Percentiles rank a stretch among this genome's conserved stretches.
Evolutionary conservation across 64 coral and sea anemone genomes (phyloP).

Genomic region (Pocillopora verrucosa): DNA sequence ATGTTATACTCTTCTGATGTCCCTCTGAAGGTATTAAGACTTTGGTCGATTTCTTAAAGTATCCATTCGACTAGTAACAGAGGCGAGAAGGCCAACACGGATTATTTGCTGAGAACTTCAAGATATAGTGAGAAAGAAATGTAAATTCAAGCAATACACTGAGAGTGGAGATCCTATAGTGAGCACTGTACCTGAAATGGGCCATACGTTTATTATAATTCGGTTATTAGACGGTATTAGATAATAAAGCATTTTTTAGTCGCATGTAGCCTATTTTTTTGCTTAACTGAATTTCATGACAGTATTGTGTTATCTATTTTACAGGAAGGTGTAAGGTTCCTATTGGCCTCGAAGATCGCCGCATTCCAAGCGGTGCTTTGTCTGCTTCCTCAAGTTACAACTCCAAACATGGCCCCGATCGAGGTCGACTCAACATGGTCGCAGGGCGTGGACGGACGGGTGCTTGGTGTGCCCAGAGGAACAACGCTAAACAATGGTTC

Average conservation of each 20-base stretch:
- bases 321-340: constrained; percentile 61
- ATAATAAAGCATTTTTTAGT: neutral
- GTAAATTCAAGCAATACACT: too few species aligned
- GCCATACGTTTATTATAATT: too few species aligned
- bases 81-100: too few species aligned
- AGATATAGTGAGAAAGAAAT: too few species aligned
- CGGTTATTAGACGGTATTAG: too few species aligned
- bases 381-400: constrained; percentile 75
- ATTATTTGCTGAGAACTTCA: too few species aligned
- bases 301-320: neutral
- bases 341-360: constrained; percentile 79
- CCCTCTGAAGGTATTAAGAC: too few species aligned
- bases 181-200: too few species aligned
- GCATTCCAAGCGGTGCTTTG: constrained; percentile 62
- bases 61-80: too few species aligned
- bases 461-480: constrained; percentile 36
- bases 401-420: constrained; percentile 56
- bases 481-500: constrained; percentile 53
- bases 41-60: too few species aligned
- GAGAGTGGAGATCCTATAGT: too few species aligned
- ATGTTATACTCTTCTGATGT: neutral
- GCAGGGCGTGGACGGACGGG: constrained; percentile 20
- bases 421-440: constrained; percentile 47
- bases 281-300: neutral
- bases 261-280: too few species aligned